phyloP scores from a whole-genome alignment of 1,140 invertebrate genomes.

The Mya arenaria region DNA sequence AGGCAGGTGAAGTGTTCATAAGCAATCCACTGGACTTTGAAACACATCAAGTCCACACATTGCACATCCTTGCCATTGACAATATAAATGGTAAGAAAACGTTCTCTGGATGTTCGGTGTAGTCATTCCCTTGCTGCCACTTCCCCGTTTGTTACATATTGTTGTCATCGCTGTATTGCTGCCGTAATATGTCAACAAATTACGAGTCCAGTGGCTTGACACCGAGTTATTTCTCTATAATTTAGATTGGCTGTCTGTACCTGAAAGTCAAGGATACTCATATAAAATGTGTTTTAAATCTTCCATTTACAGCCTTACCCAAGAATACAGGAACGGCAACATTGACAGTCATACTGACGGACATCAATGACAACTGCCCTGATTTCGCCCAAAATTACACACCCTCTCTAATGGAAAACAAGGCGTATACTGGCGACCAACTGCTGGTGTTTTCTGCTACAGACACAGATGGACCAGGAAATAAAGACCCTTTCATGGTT shows the following conservation, averaged over 20 bases:
- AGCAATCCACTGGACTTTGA: constrained; percentile 35
- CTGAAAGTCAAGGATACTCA: no score
- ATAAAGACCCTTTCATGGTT: constrained; percentile 97
- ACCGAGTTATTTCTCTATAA: no score
- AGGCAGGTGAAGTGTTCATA: constrained; percentile 31
- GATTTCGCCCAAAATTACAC: constrained; percentile 94
- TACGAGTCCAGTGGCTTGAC: no score
- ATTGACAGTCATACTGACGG: constrained; percentile 95
- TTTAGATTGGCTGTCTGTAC: no score
- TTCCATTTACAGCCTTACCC: constrained; percentile 84
- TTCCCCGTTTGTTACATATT: no score
- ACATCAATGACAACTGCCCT: constrained; percentile 95
- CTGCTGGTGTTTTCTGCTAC: constrained; percentile 94
- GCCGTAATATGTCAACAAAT: no score
- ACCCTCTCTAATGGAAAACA: constrained; percentile 87
- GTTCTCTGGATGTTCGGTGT: no score
- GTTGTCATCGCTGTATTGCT: no score
- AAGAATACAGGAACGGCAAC: constrained; percentile 97
- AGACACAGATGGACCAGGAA: constrained; percentile 84
- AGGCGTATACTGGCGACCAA: constrained; percentile 91
- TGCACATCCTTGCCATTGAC: constrained; percentile 51
- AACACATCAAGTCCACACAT: neutral
- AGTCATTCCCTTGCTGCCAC: no score
- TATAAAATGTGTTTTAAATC: no score
- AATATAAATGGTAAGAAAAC: constrained; percentile 43